phyloP scores from a whole-genome alignment of 2,888 invertebrate genomes.

The Neuroscelio doddi region DNA sequence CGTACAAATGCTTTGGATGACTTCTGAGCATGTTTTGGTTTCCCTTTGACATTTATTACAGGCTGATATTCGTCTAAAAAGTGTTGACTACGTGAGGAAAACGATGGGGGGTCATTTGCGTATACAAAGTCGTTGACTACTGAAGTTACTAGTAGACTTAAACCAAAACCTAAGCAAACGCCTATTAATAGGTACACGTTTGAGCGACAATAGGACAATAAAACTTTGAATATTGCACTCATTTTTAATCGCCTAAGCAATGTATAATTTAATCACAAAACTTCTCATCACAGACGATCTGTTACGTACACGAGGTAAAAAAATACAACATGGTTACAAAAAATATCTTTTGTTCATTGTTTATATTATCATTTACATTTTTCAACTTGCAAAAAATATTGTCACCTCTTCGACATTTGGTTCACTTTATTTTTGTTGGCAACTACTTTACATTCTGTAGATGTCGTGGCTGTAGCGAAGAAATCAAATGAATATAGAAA shows the following conservation, averaged over 20 bases:
- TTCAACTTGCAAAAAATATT: too few species aligned
- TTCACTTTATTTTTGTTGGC: too few species aligned
- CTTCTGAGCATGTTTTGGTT: constrained; percentile 72
- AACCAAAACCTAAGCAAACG: constrained; percentile 74
- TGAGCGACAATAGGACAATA: constrained; percentile 67
- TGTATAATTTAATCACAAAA: background rate
- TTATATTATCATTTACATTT: too few species aligned
- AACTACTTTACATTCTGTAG: too few species aligned
- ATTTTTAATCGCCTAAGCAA: constrained; percentile 36
- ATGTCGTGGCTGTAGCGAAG: too few species aligned
- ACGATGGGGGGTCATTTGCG: constrained; percentile 40
- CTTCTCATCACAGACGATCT: background rate
- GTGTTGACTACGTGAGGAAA: constrained; percentile 47
- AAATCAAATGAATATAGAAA: too few species aligned
- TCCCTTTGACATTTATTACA: constrained; percentile 71
- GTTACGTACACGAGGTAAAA: too few species aligned
- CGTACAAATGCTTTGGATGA: constrained; percentile 80
- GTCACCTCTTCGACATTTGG: too few species aligned
- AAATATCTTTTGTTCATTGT: background rate
- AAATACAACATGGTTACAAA: too few species aligned
- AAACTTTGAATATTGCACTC: constrained; percentile 60
- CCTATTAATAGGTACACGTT: constrained; percentile 77
- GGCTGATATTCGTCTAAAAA: constrained; percentile 72
- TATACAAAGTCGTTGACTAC: constrained; percentile 67
- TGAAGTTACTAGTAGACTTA: constrained; percentile 74